Evolutionary conservation across 2,113 vertebrate species (phyloP).

Genomic region (Dissostichus mawsoni): DNA sequence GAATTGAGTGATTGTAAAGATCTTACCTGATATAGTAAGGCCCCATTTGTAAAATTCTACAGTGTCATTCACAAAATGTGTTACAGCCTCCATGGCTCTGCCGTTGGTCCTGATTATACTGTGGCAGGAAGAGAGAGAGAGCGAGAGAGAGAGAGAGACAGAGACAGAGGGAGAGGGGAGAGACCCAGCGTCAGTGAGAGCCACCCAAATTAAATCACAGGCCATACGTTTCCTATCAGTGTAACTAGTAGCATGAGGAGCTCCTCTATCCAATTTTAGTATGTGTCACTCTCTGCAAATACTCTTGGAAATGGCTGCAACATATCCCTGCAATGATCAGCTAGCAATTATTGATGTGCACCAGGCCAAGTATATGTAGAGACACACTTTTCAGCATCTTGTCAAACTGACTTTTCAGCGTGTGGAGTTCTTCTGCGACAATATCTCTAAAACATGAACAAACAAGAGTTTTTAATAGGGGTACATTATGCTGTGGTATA

Average conservation of each 20-base stretch:
- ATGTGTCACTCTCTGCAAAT: neutral
- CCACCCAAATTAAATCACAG: constrained; percentile 39
- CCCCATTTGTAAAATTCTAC: constrained; percentile 97
- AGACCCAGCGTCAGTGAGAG: constrained; percentile 20
- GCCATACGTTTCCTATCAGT: constrained; percentile 5
- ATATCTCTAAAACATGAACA: neutral
- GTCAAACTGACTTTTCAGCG: neutral
- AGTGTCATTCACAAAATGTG: constrained; percentile 90
- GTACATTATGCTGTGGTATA: neutral
- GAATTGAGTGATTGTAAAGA: constrained; percentile 2
- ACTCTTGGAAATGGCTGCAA: neutral
- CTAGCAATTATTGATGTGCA: neutral
- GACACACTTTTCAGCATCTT: neutral
- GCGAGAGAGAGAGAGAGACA: neutral
- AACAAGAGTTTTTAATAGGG: neutral
- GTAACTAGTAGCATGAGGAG: constrained; percentile 25
- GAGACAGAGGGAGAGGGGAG: neutral
- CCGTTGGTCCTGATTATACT: constrained; percentile 76
- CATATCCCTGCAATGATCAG: neutral
- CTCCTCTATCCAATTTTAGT: neutral
- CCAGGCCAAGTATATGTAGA: neutral
- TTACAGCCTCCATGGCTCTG: constrained; percentile 82
- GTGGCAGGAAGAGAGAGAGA: constrained; percentile 25
- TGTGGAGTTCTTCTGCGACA: too few species aligned
- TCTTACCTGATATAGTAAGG: constrained; percentile 95